Evolutionary conservation across 2,797 vertebrate species (phyloP).

Genomic region (Eurystomus glaucurus): DNA sequence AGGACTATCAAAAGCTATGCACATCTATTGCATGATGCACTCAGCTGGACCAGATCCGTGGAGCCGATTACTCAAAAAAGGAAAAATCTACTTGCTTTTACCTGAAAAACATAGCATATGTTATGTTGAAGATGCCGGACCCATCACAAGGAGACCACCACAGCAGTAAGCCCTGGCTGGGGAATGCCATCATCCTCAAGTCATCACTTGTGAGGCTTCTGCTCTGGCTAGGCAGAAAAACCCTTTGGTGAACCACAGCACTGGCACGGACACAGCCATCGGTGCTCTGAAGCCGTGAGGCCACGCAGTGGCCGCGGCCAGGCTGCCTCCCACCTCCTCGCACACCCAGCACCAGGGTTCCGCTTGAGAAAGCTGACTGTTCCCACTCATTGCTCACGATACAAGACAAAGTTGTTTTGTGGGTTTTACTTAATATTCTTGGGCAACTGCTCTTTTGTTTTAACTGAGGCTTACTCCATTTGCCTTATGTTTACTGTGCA

Average conservation of each 20-base stretch:
- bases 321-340: background rate
- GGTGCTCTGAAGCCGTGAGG: background rate
- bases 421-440: background rate
- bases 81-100: background rate
- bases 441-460: accelerated
- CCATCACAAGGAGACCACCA: background rate
- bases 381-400: background rate
- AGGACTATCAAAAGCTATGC: background rate
- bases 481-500: background rate
- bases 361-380: accelerated
- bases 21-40: accelerated
- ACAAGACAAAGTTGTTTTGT: background rate
- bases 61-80: background rate
- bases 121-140: background rate
- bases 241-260: background rate
- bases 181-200: background rate
- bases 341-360: background rate
- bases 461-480: background rate
- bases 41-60: background rate
- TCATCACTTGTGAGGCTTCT: background rate
- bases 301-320: accelerated
- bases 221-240: background rate
- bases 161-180: background rate
- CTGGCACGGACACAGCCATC: accelerated
- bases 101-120: background rate